Evolutionary conservation across 2,888 invertebrate genomes (phyloP), one percentile per base, ranked within the genome.

Genomic region (Eledona agricola): DNA sequence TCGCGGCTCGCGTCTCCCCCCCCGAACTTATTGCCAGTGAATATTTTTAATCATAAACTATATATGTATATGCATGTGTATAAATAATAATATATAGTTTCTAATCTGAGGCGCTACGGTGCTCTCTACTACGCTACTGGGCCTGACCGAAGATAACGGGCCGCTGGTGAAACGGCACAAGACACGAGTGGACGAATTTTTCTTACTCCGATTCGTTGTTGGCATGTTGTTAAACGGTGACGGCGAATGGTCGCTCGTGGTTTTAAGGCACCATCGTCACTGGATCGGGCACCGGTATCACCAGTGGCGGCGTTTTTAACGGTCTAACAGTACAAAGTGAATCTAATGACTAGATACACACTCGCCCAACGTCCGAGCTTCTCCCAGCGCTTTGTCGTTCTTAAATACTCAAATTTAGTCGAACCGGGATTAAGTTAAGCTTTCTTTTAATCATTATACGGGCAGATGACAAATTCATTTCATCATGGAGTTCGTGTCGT

Each of bases 301-400:
- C 47, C 35, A 29, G 22, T 20, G 45, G 17, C 40, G 32, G 26
- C 45, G 32, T 32, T 35, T 42, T 51, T n/a, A n/a, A 51, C 62
- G 70, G 67, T 71, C 73, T 72, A 69, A 71, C 71, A 70, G 70
- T 72, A 71, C 64, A 62, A 60, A 62, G 62, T 70, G 65, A 64
- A n/a, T n/a, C 68, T 72, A 72, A 70, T 74, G 77, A 77, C 77
- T 77, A 77, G 77, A 75, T 69, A 66, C 69, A 74, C 76, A 76
- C 77, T 76, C 77, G 74, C 68, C 68, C 70, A 69, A 69, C 70
- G 68, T 72, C 62, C 70, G 72, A 68, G 67, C 73, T 71, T 65
- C 63, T 70, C n/a, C n/a, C n/a, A 11, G 19, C 5, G 4, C 19
- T 19, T 19, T 19, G 19, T 19, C n/a, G n/a, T n/a, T n/a, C n/a